Percentiles rank a stretch among this genome's conserved stretches.
Conservation (phyloP, 2,888 invertebrate genomes). For the Mesoligia furuncula region DNA sequence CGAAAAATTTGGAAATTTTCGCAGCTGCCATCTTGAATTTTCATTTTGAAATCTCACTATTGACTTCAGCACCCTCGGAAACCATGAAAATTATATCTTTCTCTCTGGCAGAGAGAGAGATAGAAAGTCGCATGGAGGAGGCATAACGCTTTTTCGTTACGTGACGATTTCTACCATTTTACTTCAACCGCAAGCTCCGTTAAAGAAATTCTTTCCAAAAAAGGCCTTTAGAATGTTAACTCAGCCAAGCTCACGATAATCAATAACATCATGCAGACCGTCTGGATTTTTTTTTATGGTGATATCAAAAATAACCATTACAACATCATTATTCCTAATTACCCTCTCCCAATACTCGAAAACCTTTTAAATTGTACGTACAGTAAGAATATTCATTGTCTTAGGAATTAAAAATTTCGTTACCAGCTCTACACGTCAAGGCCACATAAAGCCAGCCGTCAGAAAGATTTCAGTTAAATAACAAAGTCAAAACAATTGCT, state of each 20-base stretch:
- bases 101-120: background rate
- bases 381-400: background rate
- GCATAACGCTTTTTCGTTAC: background rate
- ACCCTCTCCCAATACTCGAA: background rate
- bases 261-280: background rate
- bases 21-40: background rate
- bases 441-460: constrained; percentile 37
- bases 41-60: background rate
- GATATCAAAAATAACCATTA: background rate
- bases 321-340: background rate
- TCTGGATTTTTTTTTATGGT: too few relatives aligned
- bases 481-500: constrained; percentile 42
- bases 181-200: background rate
- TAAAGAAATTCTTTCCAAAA: background rate
- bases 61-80: background rate
- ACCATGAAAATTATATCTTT: background rate
- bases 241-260: too few relatives aligned
- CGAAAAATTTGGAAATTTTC: background rate
- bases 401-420: constrained; percentile 1
- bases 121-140: background rate
- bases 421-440: constrained; percentile 35
- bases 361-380: background rate
- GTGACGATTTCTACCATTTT: background rate
- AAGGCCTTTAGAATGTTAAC: background rate
- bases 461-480: constrained; percentile 49